phyloP scores from a whole-genome alignment of 2,888 invertebrate genomes.

The Trachelus iudaicus region DNA sequence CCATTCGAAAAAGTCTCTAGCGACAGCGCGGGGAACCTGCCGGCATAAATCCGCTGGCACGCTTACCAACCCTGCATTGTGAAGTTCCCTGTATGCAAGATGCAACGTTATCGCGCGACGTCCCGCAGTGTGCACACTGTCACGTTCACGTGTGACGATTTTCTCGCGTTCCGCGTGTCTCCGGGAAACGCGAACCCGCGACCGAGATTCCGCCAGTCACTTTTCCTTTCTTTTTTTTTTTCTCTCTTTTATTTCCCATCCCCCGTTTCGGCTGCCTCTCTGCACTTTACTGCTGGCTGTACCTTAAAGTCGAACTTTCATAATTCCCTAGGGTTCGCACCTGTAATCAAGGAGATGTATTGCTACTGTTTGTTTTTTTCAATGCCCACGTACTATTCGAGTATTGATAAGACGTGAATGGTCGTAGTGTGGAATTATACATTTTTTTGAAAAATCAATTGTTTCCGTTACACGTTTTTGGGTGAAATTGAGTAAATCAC shows the following conservation, averaged over 20 bases:
- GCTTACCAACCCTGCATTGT: background rate
- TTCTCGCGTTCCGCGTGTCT: background rate
- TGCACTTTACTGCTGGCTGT: no score
- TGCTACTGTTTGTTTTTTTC: background rate
- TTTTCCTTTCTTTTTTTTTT: background rate
- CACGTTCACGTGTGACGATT: background rate
- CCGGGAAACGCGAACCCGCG: background rate
- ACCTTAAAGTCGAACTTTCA: background rate
- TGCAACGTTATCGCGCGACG: background rate
- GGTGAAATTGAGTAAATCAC: background rate
- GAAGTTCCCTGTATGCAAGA: background rate
- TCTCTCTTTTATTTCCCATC: background rate
- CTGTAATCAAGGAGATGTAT: background rate
- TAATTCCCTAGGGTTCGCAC: background rate
- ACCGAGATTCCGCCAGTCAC: background rate
- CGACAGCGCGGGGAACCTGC: background rate
- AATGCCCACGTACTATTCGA: background rate
- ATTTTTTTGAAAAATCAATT: background rate
- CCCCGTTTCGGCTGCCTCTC: background rate
- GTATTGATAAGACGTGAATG: background rate
- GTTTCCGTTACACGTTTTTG: background rate
- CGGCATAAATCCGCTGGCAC: background rate
- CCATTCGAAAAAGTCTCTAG: constrained; percentile 27
- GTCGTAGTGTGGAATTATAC: no score
- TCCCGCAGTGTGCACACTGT: background rate